Evolutionary conservation across 2,113 vertebrate species (phyloP), one percentile per base, ranked within the genome.

Genomic region (Cyanoramphus novaezelandiae): DNA sequence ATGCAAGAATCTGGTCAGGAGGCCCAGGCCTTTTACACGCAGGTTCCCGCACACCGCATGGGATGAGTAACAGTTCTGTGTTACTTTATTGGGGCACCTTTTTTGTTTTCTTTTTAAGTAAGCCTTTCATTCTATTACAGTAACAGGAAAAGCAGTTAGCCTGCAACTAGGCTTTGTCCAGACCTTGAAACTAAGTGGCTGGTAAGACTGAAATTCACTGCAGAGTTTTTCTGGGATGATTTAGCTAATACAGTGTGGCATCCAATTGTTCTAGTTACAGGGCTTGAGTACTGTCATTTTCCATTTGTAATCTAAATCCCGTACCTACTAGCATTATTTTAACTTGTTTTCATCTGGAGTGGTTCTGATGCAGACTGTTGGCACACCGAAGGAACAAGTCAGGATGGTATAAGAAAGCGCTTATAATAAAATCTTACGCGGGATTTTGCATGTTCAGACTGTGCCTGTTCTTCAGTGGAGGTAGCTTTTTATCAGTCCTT

Each of bases 21-120:
- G 17, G 29, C 27, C 33, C 19, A 19, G 16, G 10, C 14, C 6
- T 39, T 63, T 68, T 11, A 43, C 0, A 18, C 1, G 5, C 1
- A 0, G 14, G 21, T 16, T 82, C 25, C 19, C 24, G 76, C 82
- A 17, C 5, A 31, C n/a, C 7, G 2, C 9, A 4, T 14, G 27
- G 27, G 11, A 17, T 19, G 24, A 44, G 0, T 65, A 64, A 47
- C 33, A 7, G 17, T 28, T 52, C 17, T 11, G 2, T 6, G 17
- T 55, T 63, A 20, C 29, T 69, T 60, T 13, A 17, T 3, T 18
- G 49, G 31, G 46, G 29, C 52, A 62, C 18, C 10, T 11, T 68
- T 50, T 44, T 44, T 24, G 17, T n/a, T 18, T 44, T 25, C 25
- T n/a, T 43, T 53, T 4, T 11, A 13, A 60, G 13, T 23, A 37